These are phyloP conservation scores for Chaenogobius annularis DNA, from an alignment of 2,113 vertebrate species.

Conservation along the genomic window DNA sequence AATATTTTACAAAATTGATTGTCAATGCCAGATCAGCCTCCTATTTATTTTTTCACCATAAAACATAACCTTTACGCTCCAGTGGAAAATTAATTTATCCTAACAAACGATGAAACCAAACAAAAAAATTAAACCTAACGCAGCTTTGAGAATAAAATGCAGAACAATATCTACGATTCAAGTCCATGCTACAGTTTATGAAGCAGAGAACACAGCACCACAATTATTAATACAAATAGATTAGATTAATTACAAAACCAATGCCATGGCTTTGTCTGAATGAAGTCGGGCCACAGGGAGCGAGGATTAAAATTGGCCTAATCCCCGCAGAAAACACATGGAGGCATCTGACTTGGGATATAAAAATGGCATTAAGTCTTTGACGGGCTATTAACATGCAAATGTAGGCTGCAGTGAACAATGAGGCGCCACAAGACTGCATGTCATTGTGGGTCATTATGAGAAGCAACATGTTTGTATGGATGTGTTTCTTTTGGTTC, in stretches of 20 bases:
- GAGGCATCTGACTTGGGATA: not conserved
- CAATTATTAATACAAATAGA: constrained; percentile 43
- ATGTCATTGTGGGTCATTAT: not conserved
- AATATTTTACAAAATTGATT: not conserved
- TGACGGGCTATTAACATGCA: not conserved
- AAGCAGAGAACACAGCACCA: constrained; percentile 26
- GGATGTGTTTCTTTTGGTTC: not conserved
- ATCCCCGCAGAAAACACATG: constrained; percentile 7
- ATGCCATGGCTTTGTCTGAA: constrained; percentile 18
- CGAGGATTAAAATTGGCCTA: constrained; percentile 2
- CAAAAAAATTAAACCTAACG: constrained; percentile 16
- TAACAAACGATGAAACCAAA: not conserved
- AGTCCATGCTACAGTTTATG: constrained; percentile 13
- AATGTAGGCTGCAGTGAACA: not conserved
- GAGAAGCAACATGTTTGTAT: not conserved
- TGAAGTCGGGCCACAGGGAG: constrained; percentile 18
- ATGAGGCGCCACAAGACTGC: not conserved
- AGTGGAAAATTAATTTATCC: constrained; percentile 9
- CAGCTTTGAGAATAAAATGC: not conserved
- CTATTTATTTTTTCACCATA: not conserved
- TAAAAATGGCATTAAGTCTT: not conserved
- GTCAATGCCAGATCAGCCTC: not conserved
- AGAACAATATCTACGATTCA: constrained; percentile 20
- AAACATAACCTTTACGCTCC: not conserved
- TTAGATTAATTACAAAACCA: constrained; percentile 42